Conservation (phyloP, 2,888 invertebrate species). For the Laothoe populi region DNA sequence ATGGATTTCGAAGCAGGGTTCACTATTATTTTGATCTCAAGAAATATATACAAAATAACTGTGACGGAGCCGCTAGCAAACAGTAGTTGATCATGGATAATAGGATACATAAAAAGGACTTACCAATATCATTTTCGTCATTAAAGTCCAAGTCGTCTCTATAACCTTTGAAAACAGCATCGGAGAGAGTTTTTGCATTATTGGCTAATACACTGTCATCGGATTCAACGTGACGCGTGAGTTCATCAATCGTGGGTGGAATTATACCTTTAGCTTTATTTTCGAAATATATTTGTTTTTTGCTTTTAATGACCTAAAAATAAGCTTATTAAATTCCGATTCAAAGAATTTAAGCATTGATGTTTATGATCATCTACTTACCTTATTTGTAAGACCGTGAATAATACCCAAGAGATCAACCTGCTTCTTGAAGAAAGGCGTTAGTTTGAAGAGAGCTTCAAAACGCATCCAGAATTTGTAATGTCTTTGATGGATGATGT, state of each 20-base stretch:
- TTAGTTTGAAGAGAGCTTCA: constrained; percentile 88
- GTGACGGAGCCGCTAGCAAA: too few relatives aligned
- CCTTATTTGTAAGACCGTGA: constrained; percentile 91
- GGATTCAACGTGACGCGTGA: constrained; percentile 58
- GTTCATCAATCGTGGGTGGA: constrained; percentile 68
- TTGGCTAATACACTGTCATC: constrained; percentile 65
- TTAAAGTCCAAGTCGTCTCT: constrained; percentile 92
- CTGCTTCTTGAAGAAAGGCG: constrained; percentile 88
- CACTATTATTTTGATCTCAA: too few relatives aligned
- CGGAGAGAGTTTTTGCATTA: constrained; percentile 65
- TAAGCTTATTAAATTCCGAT: background rate
- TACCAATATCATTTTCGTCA: constrained; percentile 91
- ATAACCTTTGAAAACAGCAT: constrained; percentile 86
- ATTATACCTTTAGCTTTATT: constrained; percentile 77
- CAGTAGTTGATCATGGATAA: background rate
- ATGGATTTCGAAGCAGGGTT: too few relatives aligned
- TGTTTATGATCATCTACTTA: constrained; percentile 48
- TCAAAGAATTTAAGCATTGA: background rate
- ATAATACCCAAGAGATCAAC: constrained; percentile 88
- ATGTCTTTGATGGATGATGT: constrained; percentile 91
- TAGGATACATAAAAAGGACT: constrained; percentile 36
- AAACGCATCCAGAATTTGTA: constrained; percentile 90
- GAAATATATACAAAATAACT: too few relatives aligned
- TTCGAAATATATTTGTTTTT: constrained; percentile 85
- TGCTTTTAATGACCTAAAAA: constrained; percentile 83